phyloP scores from a whole-genome alignment of 2,113 vertebrate genomes.

The Dolichotis patagonum region DNA sequence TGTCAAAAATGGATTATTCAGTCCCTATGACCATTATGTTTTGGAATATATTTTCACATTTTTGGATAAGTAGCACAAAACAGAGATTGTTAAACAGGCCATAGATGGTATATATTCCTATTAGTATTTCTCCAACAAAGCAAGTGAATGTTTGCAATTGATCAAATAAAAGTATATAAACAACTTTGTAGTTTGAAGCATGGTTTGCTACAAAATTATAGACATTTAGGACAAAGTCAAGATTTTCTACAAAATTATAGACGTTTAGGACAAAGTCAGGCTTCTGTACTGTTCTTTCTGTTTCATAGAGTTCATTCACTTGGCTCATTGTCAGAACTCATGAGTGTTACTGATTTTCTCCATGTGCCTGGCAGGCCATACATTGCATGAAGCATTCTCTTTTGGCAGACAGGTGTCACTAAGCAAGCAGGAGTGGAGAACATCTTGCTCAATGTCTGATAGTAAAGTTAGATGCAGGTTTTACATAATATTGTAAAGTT shows the following conservation, averaged over 20 bases:
- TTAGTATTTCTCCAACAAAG: not conserved
- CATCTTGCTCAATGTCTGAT: not conserved
- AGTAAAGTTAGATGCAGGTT: not conserved
- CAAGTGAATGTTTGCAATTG: not conserved
- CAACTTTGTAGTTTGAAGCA: not conserved
- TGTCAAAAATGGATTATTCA: not conserved
- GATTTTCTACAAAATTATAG: not conserved
- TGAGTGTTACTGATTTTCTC: not conserved
- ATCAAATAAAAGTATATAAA: not conserved
- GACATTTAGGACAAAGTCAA: not conserved
- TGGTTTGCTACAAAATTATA: not conserved
- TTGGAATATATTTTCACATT: not conserved
- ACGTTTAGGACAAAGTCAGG: not conserved
- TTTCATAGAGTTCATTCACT: not conserved
- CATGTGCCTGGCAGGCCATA: not conserved
- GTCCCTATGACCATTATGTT: too few species aligned
- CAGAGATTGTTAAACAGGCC: not conserved
- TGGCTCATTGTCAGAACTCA: fast-evolving
- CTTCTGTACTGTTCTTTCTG: not conserved
- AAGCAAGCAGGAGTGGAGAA: not conserved
- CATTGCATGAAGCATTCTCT: fast-evolving
- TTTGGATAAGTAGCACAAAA: not conserved
- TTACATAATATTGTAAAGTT: not conserved
- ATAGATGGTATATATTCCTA: not conserved
- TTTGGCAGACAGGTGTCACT: not conserved